Base-by-base conservation (phyloP, 2,888 invertebrate genomes). In the Gastrophysa polygoni region DNA sequence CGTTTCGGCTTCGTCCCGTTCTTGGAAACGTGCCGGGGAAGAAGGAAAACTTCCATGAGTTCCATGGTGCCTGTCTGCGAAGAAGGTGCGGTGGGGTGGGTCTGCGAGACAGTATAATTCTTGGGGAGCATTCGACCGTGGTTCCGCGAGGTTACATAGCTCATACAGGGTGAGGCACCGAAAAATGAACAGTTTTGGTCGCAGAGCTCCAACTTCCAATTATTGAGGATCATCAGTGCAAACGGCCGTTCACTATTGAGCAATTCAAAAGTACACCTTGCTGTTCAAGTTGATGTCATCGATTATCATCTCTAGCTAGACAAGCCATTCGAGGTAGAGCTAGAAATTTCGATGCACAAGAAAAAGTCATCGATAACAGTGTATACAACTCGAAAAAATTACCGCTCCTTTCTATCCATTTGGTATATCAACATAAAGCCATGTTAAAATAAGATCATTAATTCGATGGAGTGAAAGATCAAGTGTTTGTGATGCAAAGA, bases 261-360 rank as follows among this genome's bases (percentile, higher is more conserved):
- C 6, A 96, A 96, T 77, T 96, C 96, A 1, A 96, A 96, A 83
- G 89, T 91, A 80, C 87, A 95, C 55, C 82, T 95, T 64, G 91
- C 93, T 20, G 95, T 95, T 76, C 85, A 96, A 72, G 94, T 96
- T 0, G 92, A 93, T 83, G 90, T 93, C 0, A 96, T 95, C 80
- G 91, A 96, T 64, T 95, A 73, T 94, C 93, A 2, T 95, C 96
- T 0, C 85, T 96, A 29, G 89, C 93, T 1, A 87, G 95, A 43
- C 96, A 96, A 83, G 90, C 96, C 68, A 91, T 93, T 63, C 85
- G 94, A 69, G 93, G 95, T 81, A 89, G 93, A 1, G 90, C 92
- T 0, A 88, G 90, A 71, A 94, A 91, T 76, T 92, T 95, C 79
- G 91, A 92, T 0, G 87, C 89, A 38, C 91, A 92, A 68, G 95